Conservation (phyloP, 2,797 vertebrate species). For the Monodelphis domestica region DNA sequence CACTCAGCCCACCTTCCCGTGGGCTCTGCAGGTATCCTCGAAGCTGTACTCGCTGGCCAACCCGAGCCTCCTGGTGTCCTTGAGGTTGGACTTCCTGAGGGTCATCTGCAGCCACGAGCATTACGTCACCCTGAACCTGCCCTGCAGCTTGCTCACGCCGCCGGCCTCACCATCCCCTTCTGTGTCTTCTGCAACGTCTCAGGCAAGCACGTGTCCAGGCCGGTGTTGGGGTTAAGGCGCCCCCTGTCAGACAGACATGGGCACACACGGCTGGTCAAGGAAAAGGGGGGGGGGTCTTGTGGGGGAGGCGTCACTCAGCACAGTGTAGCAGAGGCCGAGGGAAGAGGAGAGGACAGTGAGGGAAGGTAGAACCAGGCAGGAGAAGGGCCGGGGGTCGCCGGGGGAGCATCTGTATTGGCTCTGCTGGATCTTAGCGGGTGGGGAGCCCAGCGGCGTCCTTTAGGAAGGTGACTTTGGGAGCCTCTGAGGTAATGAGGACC, state of each 20-base stretch:
- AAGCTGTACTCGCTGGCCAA: constrained; percentile 94
- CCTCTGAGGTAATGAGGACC: neutral
- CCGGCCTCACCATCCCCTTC: constrained; percentile 98
- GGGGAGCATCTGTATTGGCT: no score
- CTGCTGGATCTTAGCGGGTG: neutral
- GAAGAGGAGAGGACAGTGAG: no score
- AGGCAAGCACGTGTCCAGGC: constrained; percentile 92
- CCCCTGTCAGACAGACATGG: no score
- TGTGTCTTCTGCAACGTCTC: constrained; percentile 97
- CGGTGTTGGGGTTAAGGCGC: no score
- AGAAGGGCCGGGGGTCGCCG: no score
- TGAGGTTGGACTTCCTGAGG: constrained; percentile 96
- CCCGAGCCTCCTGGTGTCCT: constrained; percentile 91
- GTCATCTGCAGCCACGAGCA: constrained; percentile 98
- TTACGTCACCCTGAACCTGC: constrained; percentile 97
- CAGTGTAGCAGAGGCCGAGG: no score
- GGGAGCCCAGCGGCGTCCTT: no score
- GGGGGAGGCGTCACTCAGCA: no score
- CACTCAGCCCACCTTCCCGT: neutral
- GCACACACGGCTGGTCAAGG: neutral
- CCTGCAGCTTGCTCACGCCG: constrained; percentile 95
- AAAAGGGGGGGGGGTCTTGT: no score
- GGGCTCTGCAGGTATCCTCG: constrained; percentile 90
- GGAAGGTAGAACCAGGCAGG: no score
- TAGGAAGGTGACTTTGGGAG: no score